Base-by-base conservation (phyloP, 2,888 invertebrate species). In the Pseudococcus longispinus region DNA sequence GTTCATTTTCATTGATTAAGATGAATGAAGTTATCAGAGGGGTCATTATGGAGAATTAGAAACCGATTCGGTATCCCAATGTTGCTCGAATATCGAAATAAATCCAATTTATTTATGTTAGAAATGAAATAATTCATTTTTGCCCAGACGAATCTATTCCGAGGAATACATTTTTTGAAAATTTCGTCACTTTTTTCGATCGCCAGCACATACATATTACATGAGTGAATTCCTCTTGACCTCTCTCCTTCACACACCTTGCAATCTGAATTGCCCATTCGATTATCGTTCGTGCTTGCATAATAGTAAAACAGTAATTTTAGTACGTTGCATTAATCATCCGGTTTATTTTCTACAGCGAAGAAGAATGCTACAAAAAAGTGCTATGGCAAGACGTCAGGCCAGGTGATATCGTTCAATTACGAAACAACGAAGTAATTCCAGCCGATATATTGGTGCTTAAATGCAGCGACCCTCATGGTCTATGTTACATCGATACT, bases 401-500 rank as follows among this genome's bases (percentile, higher is more conserved):
- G 88, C 98, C 98, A 46, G 98, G 98, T 2, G 98, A 98, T 91
- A 92, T 98, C 89, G 95, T 99, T 83, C 98, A 98, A 91, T 92
- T 99, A 89, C 97, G 97, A 80, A 98, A 98, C 92, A 97, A 98
- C 92, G 98, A 98, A 92, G 94, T 96, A 87, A 96, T 99, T 88
- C 98, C 98, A 46, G 98, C 99, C 0, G 99, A 99, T 91, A 95
- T 99, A 90, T 92, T 99, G 88, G 92, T 99, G 87, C 92, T 98
- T 88, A 93, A 95, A 89, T 96, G 97, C 87, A 97, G 97, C 90
- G 97, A 97, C 91, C 93, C 95, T 11, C 93, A 95, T 15, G 88
- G 88, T 1, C 85, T 37, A 18, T 88, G 88, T 55, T 87, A 80
- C 13, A 84, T 88, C 26, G 88, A 87, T 23, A 88, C 88, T 20